A percentile compares a stretch with the other conserved stretches of the same genome.
Conservation (phyloP, 2,113 vertebrate genomes). For the Procavia capensis region DNA sequence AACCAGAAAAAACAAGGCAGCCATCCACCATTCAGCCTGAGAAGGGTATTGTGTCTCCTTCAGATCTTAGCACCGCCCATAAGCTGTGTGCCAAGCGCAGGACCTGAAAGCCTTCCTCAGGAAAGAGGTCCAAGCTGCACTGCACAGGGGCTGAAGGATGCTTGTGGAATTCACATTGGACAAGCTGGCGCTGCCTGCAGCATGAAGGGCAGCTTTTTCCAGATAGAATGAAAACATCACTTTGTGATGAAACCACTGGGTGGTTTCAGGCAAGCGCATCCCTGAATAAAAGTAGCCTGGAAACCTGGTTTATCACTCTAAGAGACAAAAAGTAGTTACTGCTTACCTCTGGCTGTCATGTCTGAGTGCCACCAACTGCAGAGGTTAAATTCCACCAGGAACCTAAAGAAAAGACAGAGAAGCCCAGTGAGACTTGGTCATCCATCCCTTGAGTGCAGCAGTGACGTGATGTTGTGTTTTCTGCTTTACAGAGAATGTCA, state of each 20-base stretch:
- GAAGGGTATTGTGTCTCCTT: neutral
- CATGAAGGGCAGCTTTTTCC: neutral
- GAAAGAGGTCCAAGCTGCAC: neutral
- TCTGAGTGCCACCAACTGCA: slow-evolving; percentile 98
- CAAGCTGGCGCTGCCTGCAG: neutral
- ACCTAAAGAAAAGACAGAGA: slow-evolving; percentile 88
- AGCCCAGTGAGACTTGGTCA: slow-evolving; percentile 66
- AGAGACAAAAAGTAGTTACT: neutral
- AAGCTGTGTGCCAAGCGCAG: neutral
- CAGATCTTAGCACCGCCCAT: neutral
- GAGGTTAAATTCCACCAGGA: slow-evolving; percentile 98
- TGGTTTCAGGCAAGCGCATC: neutral
- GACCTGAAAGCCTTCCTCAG: neutral
- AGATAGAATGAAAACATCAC: neutral
- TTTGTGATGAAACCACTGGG: neutral
- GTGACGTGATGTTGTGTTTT: neutral
- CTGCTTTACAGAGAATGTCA: rapidly evolving
- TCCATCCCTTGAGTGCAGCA: neutral
- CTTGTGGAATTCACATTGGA: neutral
- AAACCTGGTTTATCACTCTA: neutral
- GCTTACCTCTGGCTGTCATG: slow-evolving; percentile 94
- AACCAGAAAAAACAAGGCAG: neutral
- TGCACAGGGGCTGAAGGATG: neutral
- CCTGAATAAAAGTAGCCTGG: neutral
- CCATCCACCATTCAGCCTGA: neutral